Evolutionary conservation across 1,140 invertebrate species (phyloP), one percentile per base, ranked within the genome.

Genomic region (Heliconius hermathena): DNA sequence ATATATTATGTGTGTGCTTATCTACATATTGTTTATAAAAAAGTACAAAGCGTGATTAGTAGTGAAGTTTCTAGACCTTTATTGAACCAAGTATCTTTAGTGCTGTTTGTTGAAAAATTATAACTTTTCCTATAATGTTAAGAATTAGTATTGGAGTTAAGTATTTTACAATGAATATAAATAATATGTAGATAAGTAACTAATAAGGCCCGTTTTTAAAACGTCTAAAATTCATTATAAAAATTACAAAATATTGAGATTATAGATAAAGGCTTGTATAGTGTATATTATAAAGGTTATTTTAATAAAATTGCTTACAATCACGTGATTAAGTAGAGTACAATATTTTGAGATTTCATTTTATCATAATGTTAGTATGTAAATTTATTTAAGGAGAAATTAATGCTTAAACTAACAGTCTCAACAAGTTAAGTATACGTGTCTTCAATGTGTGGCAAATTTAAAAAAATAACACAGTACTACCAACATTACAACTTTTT

Each of bases 391-490:
- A 52, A 66, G 73, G 76, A 78, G 75, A 82, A 81, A 79, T 77
- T 74, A 81, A 81, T 82, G 81, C 87, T 87, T 89, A 89, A 79
- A 82, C 88, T 91, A 91, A 85, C 90, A 91, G 90, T 91, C 90
- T 91, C 89, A 87, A 87, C 80, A 83, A 88, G 86, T 91, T 92
- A 91, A 92, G 89, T 91, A 89, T 88, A 83, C 78, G 77, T 84
- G 83, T 82, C 77, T 84, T 84, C 74, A 57, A 57, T 57, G 80
- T 72, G 72, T 54, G 46, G 26, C 13, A 49, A 73, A 73, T 74
- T 75, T 36, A 36, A 29, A 66, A 77, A 77, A 81, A 54, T 76
- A 71, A 54, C 57, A 81, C 71, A 74, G n/a, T 74, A 54, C 71
- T 74, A 60, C 36, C 57, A 74, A 73, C 26, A 77, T 77, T 70